A percentile compares a stretch with the other conserved stretches of the same genome.
Conservation (phyloP, 2,888 invertebrate species). For the Eutolmus rufibarbis region DNA sequence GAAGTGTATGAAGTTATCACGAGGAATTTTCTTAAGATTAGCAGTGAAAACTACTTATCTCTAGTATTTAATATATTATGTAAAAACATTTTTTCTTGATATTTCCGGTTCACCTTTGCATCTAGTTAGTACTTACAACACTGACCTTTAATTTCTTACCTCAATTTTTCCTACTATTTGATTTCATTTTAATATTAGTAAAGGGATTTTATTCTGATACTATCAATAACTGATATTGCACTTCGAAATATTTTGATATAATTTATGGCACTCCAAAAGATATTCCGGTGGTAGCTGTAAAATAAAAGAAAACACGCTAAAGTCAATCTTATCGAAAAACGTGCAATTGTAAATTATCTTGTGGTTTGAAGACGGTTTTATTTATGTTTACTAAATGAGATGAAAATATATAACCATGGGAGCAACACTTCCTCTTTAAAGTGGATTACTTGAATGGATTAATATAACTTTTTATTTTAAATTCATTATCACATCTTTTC, state of each 20-base stretch:
- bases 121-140: background rate
- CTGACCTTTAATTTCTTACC: background rate
- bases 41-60: background rate
- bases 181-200: background rate
- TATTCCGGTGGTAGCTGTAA: background rate
- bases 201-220: background rate
- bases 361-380: background rate
- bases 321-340: background rate
- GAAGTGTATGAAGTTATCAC: background rate
- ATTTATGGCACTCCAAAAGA: background rate
- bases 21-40: background rate
- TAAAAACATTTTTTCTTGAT: background rate
- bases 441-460: background rate
- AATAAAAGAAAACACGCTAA: background rate
- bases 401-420: background rate
- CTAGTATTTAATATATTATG: background rate
- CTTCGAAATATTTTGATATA: background rate
- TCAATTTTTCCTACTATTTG: background rate
- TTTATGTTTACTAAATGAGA: background rate
- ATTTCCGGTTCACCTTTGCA: background rate
- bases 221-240: background rate
- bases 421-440: background rate
- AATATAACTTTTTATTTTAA: background rate
- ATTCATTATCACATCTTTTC: too few relatives aligned
- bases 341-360: background rate